A percentile compares a stretch with the other conserved stretches of the same genome.
Evolutionary conservation across 2,888 invertebrate species (phyloP).

Genomic region (Physocephala rufipes): DNA sequence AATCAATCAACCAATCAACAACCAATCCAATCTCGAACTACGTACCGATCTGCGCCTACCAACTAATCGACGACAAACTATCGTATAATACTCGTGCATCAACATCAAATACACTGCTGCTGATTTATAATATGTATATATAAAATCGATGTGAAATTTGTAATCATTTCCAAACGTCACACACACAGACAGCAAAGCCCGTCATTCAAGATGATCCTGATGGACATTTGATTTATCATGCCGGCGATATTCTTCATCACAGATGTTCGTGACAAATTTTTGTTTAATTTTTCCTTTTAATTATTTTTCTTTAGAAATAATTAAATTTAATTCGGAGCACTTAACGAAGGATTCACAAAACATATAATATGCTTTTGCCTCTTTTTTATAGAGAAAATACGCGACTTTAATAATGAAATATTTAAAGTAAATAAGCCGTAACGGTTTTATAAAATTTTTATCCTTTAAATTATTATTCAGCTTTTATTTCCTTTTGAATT

Average conservation of each 20-base stretch:
- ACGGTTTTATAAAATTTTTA: slow-evolving; percentile 23
- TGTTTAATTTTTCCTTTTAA: slow-evolving; percentile 58
- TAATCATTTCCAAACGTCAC: slow-evolving; percentile 37
- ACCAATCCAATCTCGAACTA: slow-evolving; percentile 33
- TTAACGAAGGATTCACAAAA: neutral
- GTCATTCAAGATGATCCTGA: slow-evolving; percentile 99
- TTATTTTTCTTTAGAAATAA: neutral
- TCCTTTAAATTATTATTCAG: slow-evolving; percentile 47
- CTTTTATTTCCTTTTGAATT: slow-evolving; percentile 42
- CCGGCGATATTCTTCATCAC: slow-evolving; percentile 98
- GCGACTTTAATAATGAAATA: no score
- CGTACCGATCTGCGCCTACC: slow-evolving; percentile 10
- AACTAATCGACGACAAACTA: slow-evolving; percentile 33
- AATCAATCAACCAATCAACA: slow-evolving; percentile 28
- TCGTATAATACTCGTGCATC: slow-evolving; percentile 39
- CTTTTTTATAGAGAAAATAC: slow-evolving; percentile 3
- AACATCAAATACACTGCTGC: slow-evolving; percentile 43
- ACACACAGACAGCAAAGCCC: slow-evolving; percentile 71
- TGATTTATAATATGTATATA: slow-evolving; percentile 45
- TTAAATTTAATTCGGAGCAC: neutral
- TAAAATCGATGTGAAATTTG: slow-evolving; percentile 36
- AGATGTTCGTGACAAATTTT: slow-evolving; percentile 95
- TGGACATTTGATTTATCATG: slow-evolving; percentile 99
- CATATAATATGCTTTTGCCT: slow-evolving; percentile 5
- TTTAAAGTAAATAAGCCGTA: no score